A percentile compares a stretch with the other conserved stretches of the same genome.
phyloP scores from a whole-genome alignment of 2,113 vertebrate species.

The Nesoenas mayeri region DNA sequence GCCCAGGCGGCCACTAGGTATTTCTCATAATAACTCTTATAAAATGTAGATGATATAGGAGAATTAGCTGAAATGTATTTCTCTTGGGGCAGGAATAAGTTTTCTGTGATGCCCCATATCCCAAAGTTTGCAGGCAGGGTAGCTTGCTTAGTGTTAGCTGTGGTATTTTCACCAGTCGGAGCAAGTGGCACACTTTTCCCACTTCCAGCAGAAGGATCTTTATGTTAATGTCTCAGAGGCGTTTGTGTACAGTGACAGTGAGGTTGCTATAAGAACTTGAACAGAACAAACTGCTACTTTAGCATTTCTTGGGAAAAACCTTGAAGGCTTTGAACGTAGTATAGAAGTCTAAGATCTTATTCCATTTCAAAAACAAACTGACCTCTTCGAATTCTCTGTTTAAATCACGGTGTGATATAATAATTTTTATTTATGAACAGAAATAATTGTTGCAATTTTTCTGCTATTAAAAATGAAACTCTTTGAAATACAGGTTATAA shows the following conservation, averaged over 20 bases:
- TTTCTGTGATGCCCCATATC: background rate
- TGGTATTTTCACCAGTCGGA: background rate
- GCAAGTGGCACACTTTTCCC: background rate
- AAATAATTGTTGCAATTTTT: background rate
- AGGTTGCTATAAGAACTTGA: background rate
- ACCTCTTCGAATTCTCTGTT: background rate
- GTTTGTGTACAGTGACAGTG: background rate
- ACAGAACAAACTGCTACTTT: background rate
- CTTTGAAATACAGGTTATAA: conserved; percentile 86
- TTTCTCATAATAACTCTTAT: background rate
- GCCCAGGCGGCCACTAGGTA: background rate
- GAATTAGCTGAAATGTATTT: background rate
- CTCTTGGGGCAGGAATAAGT: background rate
- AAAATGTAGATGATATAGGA: background rate
- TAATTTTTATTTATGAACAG: background rate
- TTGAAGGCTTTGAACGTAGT: background rate
- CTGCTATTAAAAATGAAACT: background rate
- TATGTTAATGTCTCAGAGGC: background rate
- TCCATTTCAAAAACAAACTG: background rate
- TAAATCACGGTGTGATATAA: background rate
- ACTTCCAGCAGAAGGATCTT: background rate
- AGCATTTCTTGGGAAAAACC: background rate
- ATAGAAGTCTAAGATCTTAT: background rate
- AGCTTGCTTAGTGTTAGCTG: background rate
- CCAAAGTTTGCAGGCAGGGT: background rate